Conservation (phyloP, 2,888 invertebrate genomes). For the Gastrophysa polygoni region DNA sequence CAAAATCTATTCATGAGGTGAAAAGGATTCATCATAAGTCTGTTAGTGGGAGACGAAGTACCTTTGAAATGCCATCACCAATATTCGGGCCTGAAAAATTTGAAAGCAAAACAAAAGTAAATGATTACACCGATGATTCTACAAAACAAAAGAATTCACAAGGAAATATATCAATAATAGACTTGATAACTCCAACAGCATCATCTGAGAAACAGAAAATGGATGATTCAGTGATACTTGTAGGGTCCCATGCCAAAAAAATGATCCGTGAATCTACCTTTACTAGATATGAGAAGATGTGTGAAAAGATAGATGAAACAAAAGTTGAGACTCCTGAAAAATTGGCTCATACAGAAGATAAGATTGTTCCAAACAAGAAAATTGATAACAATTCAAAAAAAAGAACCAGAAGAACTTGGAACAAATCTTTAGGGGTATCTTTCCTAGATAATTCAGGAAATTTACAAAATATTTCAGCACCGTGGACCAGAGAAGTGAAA, state of each 20-base stretch:
- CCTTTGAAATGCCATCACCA: constrained; percentile 12
- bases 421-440: constrained; percentile 23
- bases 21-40: too few relatives aligned
- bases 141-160: background rate
- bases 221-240: background rate
- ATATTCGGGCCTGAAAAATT: background rate
- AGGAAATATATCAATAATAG: background rate
- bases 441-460: constrained; percentile 17
- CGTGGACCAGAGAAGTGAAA: constrained; percentile 8
- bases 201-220: background rate
- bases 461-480: constrained; percentile 18
- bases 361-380: background rate
- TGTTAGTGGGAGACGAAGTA: background rate
- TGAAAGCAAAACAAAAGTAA: background rate
- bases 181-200: constrained; percentile 6
- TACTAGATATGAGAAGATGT: background rate
- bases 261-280: constrained; percentile 3
- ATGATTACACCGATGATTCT: background rate
- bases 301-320: background rate
- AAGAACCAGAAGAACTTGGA: constrained; percentile 23
- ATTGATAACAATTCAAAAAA: constrained; percentile 8
- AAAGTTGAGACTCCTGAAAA: background rate
- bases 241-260: background rate
- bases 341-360: background rate
- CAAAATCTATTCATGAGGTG: too few relatives aligned